A percentile compares a stretch with the other conserved stretches of the same genome.
Evolutionary conservation across 1,140 invertebrate species (phyloP).

Genomic region (Maconellicoccus hirsutus): DNA sequence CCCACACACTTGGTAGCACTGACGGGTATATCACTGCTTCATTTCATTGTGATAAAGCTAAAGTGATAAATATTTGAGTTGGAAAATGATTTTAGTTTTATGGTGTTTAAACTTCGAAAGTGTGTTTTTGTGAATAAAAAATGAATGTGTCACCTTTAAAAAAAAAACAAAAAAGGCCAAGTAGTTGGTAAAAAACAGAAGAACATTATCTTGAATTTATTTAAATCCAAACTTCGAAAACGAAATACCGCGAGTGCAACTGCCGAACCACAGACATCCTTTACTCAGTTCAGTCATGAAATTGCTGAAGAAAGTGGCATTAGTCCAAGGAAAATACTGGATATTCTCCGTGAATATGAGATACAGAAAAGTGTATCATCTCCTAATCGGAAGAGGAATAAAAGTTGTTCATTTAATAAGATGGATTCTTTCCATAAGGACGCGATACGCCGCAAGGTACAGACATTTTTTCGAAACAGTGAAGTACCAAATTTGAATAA

Average conservation of each 20-base stretch:
- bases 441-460: background rate
- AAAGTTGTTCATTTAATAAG: background rate
- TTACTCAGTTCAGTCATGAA: background rate
- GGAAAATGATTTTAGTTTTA: too few relatives aligned
- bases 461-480: background rate
- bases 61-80: too few relatives aligned
- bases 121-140: background rate
- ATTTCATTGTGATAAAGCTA: background rate
- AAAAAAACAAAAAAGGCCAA: background rate
- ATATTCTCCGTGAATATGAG: background rate
- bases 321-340: background rate
- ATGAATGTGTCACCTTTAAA: background rate
- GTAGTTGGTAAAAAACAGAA: background rate
- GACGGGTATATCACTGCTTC: background rate
- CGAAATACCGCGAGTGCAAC: background rate
- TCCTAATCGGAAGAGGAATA: background rate
- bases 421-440: constrained; percentile 17
- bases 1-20: background rate
- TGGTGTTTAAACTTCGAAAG: background rate
- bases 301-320: constrained; percentile 6
- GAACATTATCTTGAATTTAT: background rate
- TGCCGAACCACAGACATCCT: background rate
- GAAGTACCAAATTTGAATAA: constrained; percentile 14
- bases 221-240: constrained; percentile 16
- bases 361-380: background rate